A percentile compares a stretch with the other conserved stretches of the same genome.
Conservation (phyloP, 2,113 vertebrate species). For the Pogona vitticeps region DNA sequence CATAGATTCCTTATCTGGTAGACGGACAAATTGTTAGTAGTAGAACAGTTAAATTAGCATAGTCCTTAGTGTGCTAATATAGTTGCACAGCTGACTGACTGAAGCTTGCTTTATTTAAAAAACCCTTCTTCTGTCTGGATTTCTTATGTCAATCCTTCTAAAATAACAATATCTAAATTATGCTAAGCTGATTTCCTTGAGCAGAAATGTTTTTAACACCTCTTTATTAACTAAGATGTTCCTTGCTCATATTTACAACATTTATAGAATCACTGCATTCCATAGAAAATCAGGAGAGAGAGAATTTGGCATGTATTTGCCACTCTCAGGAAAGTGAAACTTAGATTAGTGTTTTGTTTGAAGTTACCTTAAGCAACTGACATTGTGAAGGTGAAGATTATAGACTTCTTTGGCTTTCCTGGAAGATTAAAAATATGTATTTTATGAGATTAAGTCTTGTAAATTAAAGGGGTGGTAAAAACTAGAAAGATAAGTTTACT, state of each 20-base stretch:
- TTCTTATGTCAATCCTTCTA: too few species aligned
- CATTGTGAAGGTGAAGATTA: constrained; percentile 3
- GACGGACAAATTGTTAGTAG: too few species aligned
- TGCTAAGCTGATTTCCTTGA: background rate
- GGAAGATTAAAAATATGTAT: background rate
- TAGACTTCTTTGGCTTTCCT: background rate
- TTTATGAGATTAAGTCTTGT: too few species aligned
- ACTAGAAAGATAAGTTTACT: background rate
- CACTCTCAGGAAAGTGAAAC: constrained; percentile 3
- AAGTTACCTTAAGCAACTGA: background rate
- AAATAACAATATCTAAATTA: background rate
- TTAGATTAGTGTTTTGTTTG: background rate
- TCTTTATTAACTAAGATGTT: background rate
- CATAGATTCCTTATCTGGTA: background rate
- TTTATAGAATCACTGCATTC: background rate
- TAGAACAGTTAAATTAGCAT: too few species aligned
- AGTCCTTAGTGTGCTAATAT: too few species aligned
- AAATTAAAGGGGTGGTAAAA: background rate
- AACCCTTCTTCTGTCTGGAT: background rate
- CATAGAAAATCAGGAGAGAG: background rate
- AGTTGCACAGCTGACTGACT: background rate
- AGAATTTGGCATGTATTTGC: background rate
- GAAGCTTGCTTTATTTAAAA: background rate
- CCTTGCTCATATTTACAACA: background rate
- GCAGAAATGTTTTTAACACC: too few species aligned